These are phyloP conservation scores for Danaus melanippus DNA, from an alignment of 1,140 invertebrate genomes.

Conservation along the genomic window DNA sequence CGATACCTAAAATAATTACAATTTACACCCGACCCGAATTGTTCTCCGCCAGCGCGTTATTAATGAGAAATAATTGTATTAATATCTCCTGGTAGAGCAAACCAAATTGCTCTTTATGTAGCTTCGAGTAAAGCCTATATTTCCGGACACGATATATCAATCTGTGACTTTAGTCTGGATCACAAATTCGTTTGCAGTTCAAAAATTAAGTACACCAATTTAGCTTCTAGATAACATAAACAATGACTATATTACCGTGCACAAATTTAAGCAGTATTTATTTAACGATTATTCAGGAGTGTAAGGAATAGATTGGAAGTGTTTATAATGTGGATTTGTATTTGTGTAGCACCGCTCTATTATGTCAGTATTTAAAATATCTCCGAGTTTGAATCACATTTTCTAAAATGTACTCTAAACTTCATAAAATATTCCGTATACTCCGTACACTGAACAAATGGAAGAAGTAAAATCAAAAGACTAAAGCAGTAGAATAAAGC, in stretches of 20 bases:
- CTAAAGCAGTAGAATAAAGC: too few relatives aligned
- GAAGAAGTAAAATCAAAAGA: too few relatives aligned
- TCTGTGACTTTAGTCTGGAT: not conserved
- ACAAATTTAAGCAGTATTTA: slow-evolving; percentile 2
- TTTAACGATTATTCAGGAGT: slow-evolving; percentile 2
- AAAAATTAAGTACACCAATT: slow-evolving; percentile 4
- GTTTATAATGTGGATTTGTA: slow-evolving; percentile 1
- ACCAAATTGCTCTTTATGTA: slow-evolving; percentile 6
- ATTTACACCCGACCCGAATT: slow-evolving; percentile 14
- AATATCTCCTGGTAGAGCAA: slow-evolving; percentile 5
- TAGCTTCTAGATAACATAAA: slow-evolving; percentile 5
- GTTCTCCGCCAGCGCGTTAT: slow-evolving; percentile 17
- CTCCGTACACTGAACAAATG: too few relatives aligned
- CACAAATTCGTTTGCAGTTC: slow-evolving; percentile 1
- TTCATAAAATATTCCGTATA: too few relatives aligned
- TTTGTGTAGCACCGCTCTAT: too few relatives aligned
- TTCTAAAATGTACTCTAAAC: too few relatives aligned
- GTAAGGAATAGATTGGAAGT: slow-evolving; percentile 3
- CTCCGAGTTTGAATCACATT: too few relatives aligned
- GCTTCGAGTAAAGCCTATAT: slow-evolving; percentile 4
- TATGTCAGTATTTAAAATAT: too few relatives aligned
- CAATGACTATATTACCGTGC: slow-evolving; percentile 4
- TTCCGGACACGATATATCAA: slow-evolving; percentile 3
- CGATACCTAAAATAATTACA: slow-evolving; percentile 16
- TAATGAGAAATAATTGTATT: slow-evolving; percentile 21